phyloP scores from a whole-genome alignment of 2,797 vertebrate genomes.

The Alcedo quadribrachys region DNA sequence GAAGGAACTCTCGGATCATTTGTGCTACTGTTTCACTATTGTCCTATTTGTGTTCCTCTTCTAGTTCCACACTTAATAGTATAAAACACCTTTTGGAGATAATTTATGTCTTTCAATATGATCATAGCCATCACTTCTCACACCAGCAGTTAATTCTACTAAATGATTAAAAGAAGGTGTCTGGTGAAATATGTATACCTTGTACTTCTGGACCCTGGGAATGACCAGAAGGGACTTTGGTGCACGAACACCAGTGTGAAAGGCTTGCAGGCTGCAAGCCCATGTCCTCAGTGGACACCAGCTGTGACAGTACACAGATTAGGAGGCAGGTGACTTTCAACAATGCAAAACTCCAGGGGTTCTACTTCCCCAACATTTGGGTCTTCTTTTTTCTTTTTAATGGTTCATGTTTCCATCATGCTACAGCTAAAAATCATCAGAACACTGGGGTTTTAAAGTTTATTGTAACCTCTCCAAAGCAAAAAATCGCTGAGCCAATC shows the following conservation, averaged over 20 bases:
- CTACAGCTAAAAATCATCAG: background rate
- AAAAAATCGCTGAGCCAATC: background rate
- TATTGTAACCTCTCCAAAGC: background rate
- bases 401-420: rapidly evolving
- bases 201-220: background rate
- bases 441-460: background rate
- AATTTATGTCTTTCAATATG: background rate
- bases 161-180: background rate
- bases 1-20: too few species aligned
- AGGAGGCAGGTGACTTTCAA: background rate
- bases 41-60: background rate
- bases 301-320: background rate
- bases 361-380: rapidly evolving
- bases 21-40: background rate
- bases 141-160: background rate
- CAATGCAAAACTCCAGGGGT: background rate
- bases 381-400: too few species aligned
- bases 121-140: background rate
- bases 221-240: background rate
- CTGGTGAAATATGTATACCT: rapidly evolving
- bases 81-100: background rate
- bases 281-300: background rate
- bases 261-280: background rate
- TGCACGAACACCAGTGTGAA: rapidly evolving
- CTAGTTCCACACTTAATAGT: background rate